These are phyloP conservation scores for Rhynchomys soricoides DNA, from an alignment of 2,113 vertebrate species.

Conservation along the genomic window DNA sequence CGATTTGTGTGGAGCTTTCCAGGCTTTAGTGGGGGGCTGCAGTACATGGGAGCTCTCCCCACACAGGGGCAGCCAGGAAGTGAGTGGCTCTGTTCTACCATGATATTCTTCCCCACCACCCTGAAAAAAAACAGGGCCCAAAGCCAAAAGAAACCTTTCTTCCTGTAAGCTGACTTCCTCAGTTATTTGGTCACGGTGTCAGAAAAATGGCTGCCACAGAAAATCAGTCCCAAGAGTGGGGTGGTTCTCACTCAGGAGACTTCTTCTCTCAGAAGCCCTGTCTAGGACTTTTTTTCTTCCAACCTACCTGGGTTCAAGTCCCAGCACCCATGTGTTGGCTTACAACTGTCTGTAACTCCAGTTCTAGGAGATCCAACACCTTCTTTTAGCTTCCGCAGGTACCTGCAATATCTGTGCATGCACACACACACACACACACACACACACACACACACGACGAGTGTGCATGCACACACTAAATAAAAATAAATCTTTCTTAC, in stretches of 20 bases:
- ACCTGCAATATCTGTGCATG: neutral
- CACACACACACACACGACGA: neutral
- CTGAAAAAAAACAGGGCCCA: no score
- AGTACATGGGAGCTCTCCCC: neutral
- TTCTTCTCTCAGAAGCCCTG: neutral
- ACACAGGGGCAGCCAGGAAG: neutral
- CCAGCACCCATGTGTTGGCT: neutral
- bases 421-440: neutral
- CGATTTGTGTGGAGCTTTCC: neutral
- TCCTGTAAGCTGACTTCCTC: neutral
- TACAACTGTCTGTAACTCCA: neutral
- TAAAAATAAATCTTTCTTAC: neutral
- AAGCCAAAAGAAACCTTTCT: neutral
- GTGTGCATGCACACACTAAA: neutral
- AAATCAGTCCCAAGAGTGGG: neutral
- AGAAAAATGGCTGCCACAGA: neutral
- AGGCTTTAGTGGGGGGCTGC: neutral
- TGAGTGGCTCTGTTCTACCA: no score
- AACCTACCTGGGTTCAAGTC: neutral
- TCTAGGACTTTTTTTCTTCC: neutral
- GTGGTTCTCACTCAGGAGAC: neutral
- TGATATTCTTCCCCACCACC: no score
- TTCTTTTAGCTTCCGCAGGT: neutral
- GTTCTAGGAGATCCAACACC: neutral
- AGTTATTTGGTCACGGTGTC: neutral